Base-by-base conservation (phyloP, 2,888 invertebrate genomes). In the Philereme vetulata region DNA sequence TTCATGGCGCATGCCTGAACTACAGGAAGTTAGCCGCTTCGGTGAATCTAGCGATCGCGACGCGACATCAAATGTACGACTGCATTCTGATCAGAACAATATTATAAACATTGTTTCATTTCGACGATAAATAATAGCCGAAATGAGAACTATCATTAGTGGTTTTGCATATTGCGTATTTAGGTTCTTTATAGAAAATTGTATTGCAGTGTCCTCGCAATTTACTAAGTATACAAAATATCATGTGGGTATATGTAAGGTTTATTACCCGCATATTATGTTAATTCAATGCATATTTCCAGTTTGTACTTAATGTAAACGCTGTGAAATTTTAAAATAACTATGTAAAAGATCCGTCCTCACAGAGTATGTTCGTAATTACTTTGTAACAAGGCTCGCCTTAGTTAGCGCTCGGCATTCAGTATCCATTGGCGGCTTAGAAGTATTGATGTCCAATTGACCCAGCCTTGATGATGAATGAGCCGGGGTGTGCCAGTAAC, bases 241-340 rank as follows among this genome's bases (percentile, higher is more conserved):
- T 71, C 77, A 88, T 88, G 82, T 80, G 87, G 86, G 88, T 76
- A 76, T 75, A 74, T 82, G 79, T 81, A 81, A 83, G 80, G 80
- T 78, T 82, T 84, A 83, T 84, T 80, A 82, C 89, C 89, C 88
- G 84, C 79, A 86, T 82, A 64, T 79, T 86, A 88, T 89, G 88
- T 65, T 78, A 88, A 89, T 87, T 75, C 71, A 72, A 76, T 75
- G 72, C 72, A 76, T 71, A 74, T 71, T 78, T 81, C 74, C 77
- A 74, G 66, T 74, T 66, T 75, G 66, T 78, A 78, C 71, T 76
- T 73, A 75, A 72, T 72, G 77, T 80, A 74, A 80, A 78, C 62
- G 61, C 71, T 73, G 72, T 72, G 67, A 78, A 77, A 80, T 80
- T 78, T 80, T 76, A 70, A 78, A 83, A 81, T 80, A 74, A 54